Base-by-base conservation (phyloP, 1,140 invertebrate genomes). In the Geopemphigus sp. region DNA sequence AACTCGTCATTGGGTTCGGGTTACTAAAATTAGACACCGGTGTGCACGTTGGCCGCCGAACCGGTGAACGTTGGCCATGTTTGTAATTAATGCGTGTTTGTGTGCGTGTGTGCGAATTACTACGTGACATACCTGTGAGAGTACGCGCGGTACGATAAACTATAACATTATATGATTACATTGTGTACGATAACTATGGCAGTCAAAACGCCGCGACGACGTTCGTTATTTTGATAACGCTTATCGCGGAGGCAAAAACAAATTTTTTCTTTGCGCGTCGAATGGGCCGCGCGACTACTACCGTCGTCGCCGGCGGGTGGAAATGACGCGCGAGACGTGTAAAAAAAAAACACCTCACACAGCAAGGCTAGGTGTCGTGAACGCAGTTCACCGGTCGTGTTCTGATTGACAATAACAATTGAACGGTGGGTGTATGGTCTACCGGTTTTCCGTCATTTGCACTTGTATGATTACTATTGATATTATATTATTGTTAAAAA, bases 1-100 rank as follows among this genome's bases (percentile, higher is more conserved):
- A 32, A 66, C 8, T n/a, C 32, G 63, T 32, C 29, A 19, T 66
- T 66, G 32, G 63, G 32, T 66, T 39, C 19, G 32, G 32, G 32
- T 66, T 10, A 66, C 63, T 66, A 66, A 66, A 66, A 66, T 66
- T 66, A 66, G 63, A 66, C n/a, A 19, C 11, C 19, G n/a, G 12
- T 12, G 47, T 12, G n/a, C 29, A 5, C 15, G 26, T 17, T 17
- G 17, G 59, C 29, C 11, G 12, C 29, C 19, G 29, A 66, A 66
- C 63, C 32, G 63, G 63, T 66, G 63, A 19, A 45, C 32, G 54
- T 19, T 1, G 19, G 61, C 10, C 10, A 64, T 1, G 24, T 1
- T 22, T 24, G 0, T 54, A 26, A 11, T 3, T 0, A 59, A 14
- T n/a, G n/a, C n/a, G n/a, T 6, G 26, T 24, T 6, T 4, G 8